phyloP scores from a whole-genome alignment of 2,797 vertebrate genomes.

The Danio jaintianensis region DNA sequence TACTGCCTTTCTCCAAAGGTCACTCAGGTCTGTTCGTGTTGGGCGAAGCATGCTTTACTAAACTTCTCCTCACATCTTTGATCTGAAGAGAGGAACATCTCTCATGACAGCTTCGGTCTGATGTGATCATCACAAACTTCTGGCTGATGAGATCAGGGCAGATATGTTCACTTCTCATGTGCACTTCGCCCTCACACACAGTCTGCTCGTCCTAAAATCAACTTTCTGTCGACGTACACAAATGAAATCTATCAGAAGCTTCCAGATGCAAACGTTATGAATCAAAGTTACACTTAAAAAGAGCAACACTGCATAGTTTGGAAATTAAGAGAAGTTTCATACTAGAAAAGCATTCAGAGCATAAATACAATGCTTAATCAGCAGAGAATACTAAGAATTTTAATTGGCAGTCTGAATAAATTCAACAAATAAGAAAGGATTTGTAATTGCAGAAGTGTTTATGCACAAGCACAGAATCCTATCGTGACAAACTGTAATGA shows the following conservation, averaged over 20 bases:
- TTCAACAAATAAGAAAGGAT: not conserved
- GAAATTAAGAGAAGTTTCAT: not conserved
- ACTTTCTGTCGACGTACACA: slow-evolving; percentile 4
- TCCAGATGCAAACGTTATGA: not conserved
- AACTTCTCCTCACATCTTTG: slow-evolving; percentile 47
- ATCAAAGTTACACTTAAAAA: not conserved
- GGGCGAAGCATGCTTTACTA: slow-evolving; percentile 33
- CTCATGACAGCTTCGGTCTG: slow-evolving; percentile 33
- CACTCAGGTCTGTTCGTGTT: slow-evolving; percentile 38
- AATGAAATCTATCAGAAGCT: slow-evolving; percentile 18
- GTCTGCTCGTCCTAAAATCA: slow-evolving; percentile 12
- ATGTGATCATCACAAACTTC: slow-evolving; percentile 36
- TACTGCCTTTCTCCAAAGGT: slow-evolving; percentile 24
- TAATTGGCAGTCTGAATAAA: not conserved
- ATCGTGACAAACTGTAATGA: not conserved
- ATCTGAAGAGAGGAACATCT: slow-evolving; percentile 45
- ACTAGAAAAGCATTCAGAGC: not conserved
- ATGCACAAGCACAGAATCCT: not conserved
- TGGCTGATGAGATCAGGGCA: slow-evolving; percentile 19
- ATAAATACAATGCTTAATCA: not conserved
- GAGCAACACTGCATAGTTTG: not conserved
- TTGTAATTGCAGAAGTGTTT: slow-evolving; percentile 1
- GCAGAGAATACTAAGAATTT: not conserved
- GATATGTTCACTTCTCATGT: slow-evolving; percentile 1
- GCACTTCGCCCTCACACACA: not conserved